Conservation (phyloP, 2,797 vertebrate species). For the Amniataba percoides region DNA sequence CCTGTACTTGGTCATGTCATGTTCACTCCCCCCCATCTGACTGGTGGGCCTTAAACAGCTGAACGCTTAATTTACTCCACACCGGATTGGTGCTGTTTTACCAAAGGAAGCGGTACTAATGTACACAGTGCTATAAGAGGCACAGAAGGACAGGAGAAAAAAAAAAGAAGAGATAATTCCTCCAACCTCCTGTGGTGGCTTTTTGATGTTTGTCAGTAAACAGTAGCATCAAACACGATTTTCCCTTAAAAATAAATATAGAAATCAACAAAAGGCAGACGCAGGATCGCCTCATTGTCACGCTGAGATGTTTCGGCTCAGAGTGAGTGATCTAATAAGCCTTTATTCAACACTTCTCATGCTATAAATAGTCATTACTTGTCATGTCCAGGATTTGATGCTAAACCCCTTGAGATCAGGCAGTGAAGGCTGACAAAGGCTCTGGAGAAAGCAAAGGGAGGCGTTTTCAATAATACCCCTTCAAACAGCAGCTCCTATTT, state of each 20-base stretch:
- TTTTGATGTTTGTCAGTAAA: conserved; percentile 63
- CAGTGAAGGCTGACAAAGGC: conserved; percentile 66
- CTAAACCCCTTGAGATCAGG: conserved; percentile 71
- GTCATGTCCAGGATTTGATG: conserved; percentile 75
- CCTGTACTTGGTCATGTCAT: conserved; percentile 58
- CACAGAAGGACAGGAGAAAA: conserved; percentile 8
- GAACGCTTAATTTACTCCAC: conserved; percentile 39
- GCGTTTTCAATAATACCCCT: conserved; percentile 59
- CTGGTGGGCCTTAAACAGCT: conserved; percentile 31
- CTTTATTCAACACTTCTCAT: conserved; percentile 63
- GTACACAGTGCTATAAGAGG: conserved; percentile 34
- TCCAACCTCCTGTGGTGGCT: conserved; percentile 43
- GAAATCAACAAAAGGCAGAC: conserved; percentile 28
- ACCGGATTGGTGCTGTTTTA: conserved; percentile 21
- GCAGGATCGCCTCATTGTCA: conserved; percentile 59
- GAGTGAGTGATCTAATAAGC: conserved; percentile 67
- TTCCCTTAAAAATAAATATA: conserved; percentile 52
- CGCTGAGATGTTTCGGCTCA: conserved; percentile 34
- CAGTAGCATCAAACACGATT: conserved; percentile 55
- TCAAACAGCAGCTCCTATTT: conserved; percentile 67
- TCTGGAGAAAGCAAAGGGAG: conserved; percentile 58
- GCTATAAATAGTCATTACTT: conserved; percentile 75
- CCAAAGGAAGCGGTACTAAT: conserved; percentile 23
- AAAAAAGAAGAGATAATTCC: conserved; percentile 15
- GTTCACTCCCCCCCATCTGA: conserved; percentile 9